Base-by-base conservation (phyloP, 2,888 invertebrate species). In the Plebejus anna region DNA sequence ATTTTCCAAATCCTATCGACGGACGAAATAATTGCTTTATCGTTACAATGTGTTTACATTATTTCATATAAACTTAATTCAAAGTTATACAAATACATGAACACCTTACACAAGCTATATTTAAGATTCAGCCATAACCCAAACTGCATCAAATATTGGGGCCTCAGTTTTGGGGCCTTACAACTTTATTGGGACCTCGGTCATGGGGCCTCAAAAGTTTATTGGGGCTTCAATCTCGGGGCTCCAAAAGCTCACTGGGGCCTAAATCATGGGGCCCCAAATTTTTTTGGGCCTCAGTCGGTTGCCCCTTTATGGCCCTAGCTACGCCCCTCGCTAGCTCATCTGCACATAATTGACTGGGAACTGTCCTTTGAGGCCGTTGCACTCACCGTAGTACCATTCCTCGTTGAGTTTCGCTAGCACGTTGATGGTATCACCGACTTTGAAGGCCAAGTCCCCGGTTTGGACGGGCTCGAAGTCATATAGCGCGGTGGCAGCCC, bases 331-430 rank as follows among this genome's bases (percentile, higher is more conserved):
- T 55, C 0, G 86, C 86, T 88, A 91, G 86, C 88, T 87, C 85
- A 93, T 89, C 88, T 96, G 95, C 78, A 97, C 96, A 88, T 96
- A 97, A 91, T 96, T 96, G 47, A 95, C 94, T 76, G 97, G 97
- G 89, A 97, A 97, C 86, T 97, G 97, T 80, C 97, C 97, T 84
- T 90, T 95, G 79, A 90, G 88, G 55, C 95, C 96, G 78, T 95
- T 94, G 80, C 95, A 95, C 86, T 96, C 96, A 22, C 97, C 97
- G 84, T 95, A 96, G 78, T 96, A 94, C 97, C 97, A 97, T 82
- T 97, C 96, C 75, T 96, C 95, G 82, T 96, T 96, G 81, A 97
- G 94, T 90, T 95, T 95, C 81, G 95, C 95, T 70, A 96, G 90
- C 77, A 97, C 95, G 75, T 89, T 94, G 75, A 97, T 95, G 79